A percentile compares a stretch with the other conserved stretches of the same genome.
These are phyloP conservation scores for Callorhinus ursinus DNA, from an alignment of 2,113 vertebrate genomes.

Conservation along the genomic window DNA sequence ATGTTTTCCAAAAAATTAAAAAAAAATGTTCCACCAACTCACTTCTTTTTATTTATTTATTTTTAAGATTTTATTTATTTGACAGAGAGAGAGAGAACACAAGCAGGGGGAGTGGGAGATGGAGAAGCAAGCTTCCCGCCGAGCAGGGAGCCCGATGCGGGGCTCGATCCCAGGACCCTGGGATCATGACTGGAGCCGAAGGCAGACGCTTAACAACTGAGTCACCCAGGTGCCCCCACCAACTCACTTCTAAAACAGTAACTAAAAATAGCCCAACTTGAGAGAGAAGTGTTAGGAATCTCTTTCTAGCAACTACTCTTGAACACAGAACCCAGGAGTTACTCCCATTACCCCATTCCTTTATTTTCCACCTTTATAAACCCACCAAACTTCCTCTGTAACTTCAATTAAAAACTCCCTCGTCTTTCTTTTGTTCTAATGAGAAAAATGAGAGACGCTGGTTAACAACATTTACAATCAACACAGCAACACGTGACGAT, in stretches of 20 bases:
- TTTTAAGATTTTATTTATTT: too few species aligned
- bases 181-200: too few species aligned
- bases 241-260: not conserved
- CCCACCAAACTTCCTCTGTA: not conserved
- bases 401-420: not conserved
- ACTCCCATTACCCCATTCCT: not conserved
- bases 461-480: not conserved
- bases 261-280: not conserved
- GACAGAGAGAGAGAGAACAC: too few species aligned
- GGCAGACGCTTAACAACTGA: too few species aligned
- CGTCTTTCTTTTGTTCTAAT: not conserved
- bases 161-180: too few species aligned
- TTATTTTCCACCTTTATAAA: not conserved
- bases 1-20: not conserved
- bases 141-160: too few species aligned
- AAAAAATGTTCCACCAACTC: not conserved
- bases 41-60: not conserved
- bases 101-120: too few species aligned
- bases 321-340: not conserved
- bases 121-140: too few species aligned
- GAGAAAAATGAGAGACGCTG: not conserved
- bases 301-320: not conserved
- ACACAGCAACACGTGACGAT: not conserved
- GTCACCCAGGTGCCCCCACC: not conserved
- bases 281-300: not conserved